Conservation (phyloP, 2,113 vertebrate species). For the Hippoglossus stenolepis region DNA sequence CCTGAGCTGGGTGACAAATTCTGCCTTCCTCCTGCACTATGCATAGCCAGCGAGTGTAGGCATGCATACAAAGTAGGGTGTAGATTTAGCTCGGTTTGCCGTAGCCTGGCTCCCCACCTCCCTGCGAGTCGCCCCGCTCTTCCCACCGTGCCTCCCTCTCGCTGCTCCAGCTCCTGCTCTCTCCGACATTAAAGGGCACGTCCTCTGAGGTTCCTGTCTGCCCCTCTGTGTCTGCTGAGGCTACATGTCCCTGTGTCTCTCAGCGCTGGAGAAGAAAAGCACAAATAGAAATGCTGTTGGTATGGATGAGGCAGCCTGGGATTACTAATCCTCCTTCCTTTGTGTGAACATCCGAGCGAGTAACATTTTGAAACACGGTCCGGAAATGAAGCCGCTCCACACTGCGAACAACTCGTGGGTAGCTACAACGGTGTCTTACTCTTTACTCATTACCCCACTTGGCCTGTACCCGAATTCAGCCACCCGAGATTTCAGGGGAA, state of each 20-base stretch:
- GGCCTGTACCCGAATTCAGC: constrained; percentile 48
- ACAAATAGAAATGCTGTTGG: constrained; percentile 18
- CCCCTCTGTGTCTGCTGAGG: constrained; percentile 41
- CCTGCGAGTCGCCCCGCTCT: constrained; percentile 19
- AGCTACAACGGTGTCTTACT: constrained; percentile 14
- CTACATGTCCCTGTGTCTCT: constrained; percentile 40
- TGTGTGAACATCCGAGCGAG: constrained; percentile 12
- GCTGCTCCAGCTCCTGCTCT: constrained; percentile 9
- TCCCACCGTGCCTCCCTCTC: constrained; percentile 34
- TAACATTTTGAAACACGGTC: constrained; percentile 17
- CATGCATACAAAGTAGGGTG: constrained; percentile 76
- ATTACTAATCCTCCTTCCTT: constrained; percentile 28
- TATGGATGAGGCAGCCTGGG: constrained; percentile 2
- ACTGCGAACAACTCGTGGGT: constrained; percentile 23
- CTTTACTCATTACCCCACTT: constrained; percentile 44
- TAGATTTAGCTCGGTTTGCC: constrained; percentile 68
- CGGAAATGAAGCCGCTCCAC: constrained; percentile 2
- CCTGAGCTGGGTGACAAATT: constrained; percentile 71
- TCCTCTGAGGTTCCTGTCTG: constrained; percentile 64
- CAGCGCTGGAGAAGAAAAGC: constrained; percentile 1
- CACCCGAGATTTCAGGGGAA: constrained; percentile 41
- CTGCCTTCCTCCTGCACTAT: constrained; percentile 64
- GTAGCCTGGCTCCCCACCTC: constrained; percentile 50
- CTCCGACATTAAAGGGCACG: constrained; percentile 69
- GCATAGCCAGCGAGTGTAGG: constrained; percentile 56